Base-by-base conservation (phyloP, 2,888 invertebrate genomes). In the Catotricha subobsoleta region DNA sequence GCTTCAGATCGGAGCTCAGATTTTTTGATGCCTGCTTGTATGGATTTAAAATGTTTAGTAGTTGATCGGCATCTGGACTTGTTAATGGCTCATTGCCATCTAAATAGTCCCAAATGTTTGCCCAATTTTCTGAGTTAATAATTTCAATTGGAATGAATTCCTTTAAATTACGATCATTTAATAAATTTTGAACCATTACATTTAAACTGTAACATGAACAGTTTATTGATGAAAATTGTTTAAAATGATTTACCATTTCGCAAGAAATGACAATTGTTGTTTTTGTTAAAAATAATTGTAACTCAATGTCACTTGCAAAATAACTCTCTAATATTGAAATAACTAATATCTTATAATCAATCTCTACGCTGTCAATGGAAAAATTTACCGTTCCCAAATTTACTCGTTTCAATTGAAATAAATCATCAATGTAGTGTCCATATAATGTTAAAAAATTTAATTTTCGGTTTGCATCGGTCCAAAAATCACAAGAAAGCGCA, bases 401-500 rank as follows among this genome's bases (percentile, higher is more conserved):
- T 10, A 31, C 12, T 21, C 25, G 30, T 8, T 33, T 31, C n/a
- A 40, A 20, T 21, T 21, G 18, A 33, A 40, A 40, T 3, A 6
- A 7, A 31, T 40, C 25, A 20, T 31, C 21, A 2, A 40, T 40
- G n/a, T 33, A 31, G 18, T 40, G 40, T n/a, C 31, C 31, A 8
- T 29, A 33, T 3, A 40, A 12, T 18, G 40, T 40, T 3, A 40
- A 8, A 16, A 29, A 40, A 15, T 31, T 31, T 7, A 20, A 23
- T 25, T 16, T 8, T 3, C 31, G 40, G 13, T 23, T 20, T 16
- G 23, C 12, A 40, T 40, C 31, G 6, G 7, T 8, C 40, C 40
- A 40, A 3, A 30, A 30, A 9, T 40, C 40, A 18, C 40, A 40
- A 1, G 40, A 40, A 21, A 40, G 33, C 6, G 33, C 40, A 20